Conservation (phyloP, 2,888 invertebrate genomes). For the Philonicus albiceps region DNA sequence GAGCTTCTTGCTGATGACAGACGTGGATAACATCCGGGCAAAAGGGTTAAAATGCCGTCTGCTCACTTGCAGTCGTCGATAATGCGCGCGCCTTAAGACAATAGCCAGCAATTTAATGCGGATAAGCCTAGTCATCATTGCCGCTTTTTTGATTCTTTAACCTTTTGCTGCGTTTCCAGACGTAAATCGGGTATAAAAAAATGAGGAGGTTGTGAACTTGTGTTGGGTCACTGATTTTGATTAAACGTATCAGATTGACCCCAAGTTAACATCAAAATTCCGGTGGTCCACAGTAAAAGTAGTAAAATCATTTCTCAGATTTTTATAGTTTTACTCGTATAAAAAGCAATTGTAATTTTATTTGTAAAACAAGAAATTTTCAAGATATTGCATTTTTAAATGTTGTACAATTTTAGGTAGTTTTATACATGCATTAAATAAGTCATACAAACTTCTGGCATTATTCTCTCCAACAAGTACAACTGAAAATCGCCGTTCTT, state of each 20-base stretch:
- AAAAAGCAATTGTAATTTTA: too few relatives aligned
- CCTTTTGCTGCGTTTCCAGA: neutral
- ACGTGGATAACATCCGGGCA: conserved; percentile 34
- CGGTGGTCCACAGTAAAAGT: neutral
- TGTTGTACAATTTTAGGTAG: too few relatives aligned
- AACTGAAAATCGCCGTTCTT: too few relatives aligned
- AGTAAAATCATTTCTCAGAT: too few relatives aligned
- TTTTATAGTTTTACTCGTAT: too few relatives aligned
- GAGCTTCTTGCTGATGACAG: conserved; percentile 35
- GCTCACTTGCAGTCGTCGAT: neutral
- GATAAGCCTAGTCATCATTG: neutral
- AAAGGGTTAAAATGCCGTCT: conserved; percentile 1
- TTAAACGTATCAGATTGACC: neutral
- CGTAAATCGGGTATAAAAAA: neutral
- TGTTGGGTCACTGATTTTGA: neutral
- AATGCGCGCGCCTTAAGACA: neutral
- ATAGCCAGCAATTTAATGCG: conserved; percentile 1
- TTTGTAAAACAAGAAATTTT: too few relatives aligned
- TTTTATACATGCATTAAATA: too few relatives aligned
- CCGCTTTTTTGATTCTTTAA: neutral
- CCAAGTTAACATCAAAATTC: neutral
- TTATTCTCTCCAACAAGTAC: too few relatives aligned
- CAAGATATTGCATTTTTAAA: too few relatives aligned
- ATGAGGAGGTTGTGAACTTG: neutral
- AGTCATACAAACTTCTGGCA: too few relatives aligned